phyloP scores from a whole-genome alignment of 2,888 invertebrate genomes.

The Agonopterix heracliana region DNA sequence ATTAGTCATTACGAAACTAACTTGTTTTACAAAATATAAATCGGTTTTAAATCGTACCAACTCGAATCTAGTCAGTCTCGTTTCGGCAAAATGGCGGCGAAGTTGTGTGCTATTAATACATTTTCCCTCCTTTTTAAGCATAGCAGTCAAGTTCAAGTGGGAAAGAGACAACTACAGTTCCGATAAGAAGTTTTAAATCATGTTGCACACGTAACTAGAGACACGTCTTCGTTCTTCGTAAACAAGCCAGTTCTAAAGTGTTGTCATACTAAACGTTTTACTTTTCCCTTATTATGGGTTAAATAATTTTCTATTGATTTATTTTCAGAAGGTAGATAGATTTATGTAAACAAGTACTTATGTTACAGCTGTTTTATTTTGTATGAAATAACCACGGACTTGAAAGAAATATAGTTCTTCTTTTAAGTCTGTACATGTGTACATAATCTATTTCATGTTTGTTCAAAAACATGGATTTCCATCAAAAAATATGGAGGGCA shows the following conservation, averaged over 20 bases:
- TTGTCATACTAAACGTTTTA: slow-evolving; percentile 36
- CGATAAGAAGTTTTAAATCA: slow-evolving; percentile 51
- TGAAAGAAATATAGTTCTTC: too few species aligned
- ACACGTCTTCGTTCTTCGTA: slow-evolving; percentile 71
- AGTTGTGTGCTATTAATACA: slow-evolving; percentile 63
- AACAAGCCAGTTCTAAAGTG: slow-evolving; percentile 54
- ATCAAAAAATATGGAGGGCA: too few species aligned
- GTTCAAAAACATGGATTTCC: too few species aligned
- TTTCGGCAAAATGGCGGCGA: slow-evolving; percentile 71
- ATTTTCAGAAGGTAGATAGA: too few species aligned
- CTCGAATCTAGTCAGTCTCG: slow-evolving; percentile 48
- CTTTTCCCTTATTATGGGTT: slow-evolving; percentile 1
- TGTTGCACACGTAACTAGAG: slow-evolving; percentile 72
- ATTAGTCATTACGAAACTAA: neutral
- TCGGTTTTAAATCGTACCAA: slow-evolving; percentile 34
- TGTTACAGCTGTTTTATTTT: too few species aligned
- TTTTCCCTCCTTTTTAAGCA: slow-evolving; percentile 43
- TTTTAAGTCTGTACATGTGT: too few species aligned
- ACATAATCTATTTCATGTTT: too few species aligned
- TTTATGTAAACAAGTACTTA: too few species aligned
- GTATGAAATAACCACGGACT: too few species aligned
- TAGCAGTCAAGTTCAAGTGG: slow-evolving; percentile 14
- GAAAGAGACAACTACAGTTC: slow-evolving; percentile 50
- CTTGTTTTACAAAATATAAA: neutral
- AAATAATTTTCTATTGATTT: neutral